Conservation (phyloP, 1,140 invertebrate species). For the Rhyzopertha dominica region DNA sequence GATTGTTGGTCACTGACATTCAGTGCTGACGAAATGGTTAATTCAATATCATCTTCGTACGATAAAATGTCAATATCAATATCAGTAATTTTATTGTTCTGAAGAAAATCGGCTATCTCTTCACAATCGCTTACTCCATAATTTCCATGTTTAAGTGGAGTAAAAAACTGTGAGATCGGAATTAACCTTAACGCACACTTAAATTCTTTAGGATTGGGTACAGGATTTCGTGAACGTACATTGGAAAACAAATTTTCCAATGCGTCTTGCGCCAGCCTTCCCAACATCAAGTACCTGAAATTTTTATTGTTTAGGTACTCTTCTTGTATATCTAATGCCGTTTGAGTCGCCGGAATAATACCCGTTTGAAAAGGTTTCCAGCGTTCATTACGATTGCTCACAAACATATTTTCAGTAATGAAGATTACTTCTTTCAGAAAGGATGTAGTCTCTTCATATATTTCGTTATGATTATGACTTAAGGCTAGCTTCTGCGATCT, state of each 20-base stretch:
- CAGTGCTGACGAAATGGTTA: no score
- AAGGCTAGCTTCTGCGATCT: not conserved
- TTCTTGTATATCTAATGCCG: constrained; percentile 12
- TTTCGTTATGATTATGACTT: not conserved
- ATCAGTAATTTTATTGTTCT: no score
- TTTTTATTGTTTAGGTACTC: constrained; percentile 2
- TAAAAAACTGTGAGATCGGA: constrained; percentile 6
- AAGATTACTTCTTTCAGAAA: constrained; percentile 11
- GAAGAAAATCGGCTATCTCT: no score
- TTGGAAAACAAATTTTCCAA: constrained; percentile 5
- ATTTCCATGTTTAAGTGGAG: no score
- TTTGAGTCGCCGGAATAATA: constrained; percentile 10
- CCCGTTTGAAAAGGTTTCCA: constrained; percentile 17
- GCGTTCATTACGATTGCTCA: constrained; percentile 3
- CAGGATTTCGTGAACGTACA: not conserved
- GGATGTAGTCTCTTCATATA: constrained; percentile 1
- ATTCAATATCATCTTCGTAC: no score
- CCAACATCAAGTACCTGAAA: constrained; percentile 3
- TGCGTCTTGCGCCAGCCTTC: not conserved
- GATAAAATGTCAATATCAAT: no score
- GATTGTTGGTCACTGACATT: no score
- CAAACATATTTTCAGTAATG: constrained; percentile 6
- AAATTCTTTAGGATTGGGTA: constrained; percentile 10
- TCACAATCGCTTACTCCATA: no score
- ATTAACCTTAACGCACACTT: constrained; percentile 10